Conservation (phyloP, 37 sponge, comb jelly and placozoan genomes). For the Hormiphora californensis region DNA sequence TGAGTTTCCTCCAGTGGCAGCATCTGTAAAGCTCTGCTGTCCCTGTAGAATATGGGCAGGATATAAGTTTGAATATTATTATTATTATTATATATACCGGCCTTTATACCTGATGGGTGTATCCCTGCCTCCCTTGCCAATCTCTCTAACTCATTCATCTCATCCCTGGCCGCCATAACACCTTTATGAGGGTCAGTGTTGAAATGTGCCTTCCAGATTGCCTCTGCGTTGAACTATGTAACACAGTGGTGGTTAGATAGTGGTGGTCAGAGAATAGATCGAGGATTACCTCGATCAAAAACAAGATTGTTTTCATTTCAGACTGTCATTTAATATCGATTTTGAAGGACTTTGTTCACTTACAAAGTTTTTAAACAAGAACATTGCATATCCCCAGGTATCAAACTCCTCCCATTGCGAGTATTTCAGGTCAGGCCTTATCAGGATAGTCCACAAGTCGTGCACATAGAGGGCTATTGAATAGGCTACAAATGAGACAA, state of each 20-base stretch:
- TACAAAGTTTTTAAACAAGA: background rate
- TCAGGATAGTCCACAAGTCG: slow-evolving; percentile 12
- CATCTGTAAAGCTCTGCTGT: no score
- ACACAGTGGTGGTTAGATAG: no score
- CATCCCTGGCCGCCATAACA: background rate
- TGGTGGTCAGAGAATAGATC: no score
- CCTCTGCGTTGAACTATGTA: slow-evolving; percentile 1
- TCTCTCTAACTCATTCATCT: slow-evolving; percentile 33
- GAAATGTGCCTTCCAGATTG: background rate
- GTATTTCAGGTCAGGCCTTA: slow-evolving; percentile 16
- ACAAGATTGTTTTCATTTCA: no score
- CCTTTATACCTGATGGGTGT: no score
- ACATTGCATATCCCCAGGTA: background rate
- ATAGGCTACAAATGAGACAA: background rate
- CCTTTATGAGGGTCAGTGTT: background rate
- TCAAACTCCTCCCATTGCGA: slow-evolving; percentile 1
- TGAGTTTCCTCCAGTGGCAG: no score
- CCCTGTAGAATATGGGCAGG: no score
- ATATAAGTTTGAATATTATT: no score
- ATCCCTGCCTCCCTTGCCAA: background rate
- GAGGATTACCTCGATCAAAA: no score
- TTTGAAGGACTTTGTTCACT: no score
- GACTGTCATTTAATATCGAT: no score
- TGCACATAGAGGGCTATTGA: background rate
- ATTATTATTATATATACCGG: no score